A percentile compares a stretch with the other conserved stretches of the same genome.
Evolutionary conservation across 2,888 invertebrate species (phyloP).

Genomic region (Loripinus fragilis): DNA sequence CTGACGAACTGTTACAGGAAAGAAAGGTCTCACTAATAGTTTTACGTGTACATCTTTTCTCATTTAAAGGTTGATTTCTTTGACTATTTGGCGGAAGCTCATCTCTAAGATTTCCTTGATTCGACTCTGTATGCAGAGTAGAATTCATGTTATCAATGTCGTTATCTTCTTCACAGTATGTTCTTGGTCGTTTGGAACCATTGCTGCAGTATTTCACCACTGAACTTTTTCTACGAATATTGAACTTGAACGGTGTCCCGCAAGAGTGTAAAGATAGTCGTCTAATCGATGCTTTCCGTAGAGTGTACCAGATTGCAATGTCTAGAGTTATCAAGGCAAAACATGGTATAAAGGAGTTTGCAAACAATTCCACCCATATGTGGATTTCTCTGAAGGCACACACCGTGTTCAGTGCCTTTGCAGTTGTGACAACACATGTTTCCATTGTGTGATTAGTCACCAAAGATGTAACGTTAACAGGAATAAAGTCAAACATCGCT

Average conservation of each 20-base stretch:
- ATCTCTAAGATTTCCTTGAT: not conserved
- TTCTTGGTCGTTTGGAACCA: not conserved
- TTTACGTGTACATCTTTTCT: too few relatives aligned
- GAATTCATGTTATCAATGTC: not conserved
- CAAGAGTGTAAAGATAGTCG: not conserved
- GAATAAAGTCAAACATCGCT: slow-evolving; percentile 27
- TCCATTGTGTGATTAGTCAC: slow-evolving; percentile 6
- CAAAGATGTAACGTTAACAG: not conserved
- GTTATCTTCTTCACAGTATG: not conserved
- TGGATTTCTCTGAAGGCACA: slow-evolving; percentile 21
- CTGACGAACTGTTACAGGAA: too few relatives aligned
- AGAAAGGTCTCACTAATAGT: not conserved
- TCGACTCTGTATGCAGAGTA: not conserved
- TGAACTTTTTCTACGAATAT: not conserved
- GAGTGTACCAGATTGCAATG: not conserved
- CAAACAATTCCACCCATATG: slow-evolving; percentile 23
- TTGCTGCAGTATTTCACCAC: not conserved
- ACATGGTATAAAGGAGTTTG: slow-evolving; percentile 38
- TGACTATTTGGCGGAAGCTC: too few relatives aligned
- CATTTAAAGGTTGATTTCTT: too few relatives aligned
- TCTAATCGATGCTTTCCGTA: not conserved
- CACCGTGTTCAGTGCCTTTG: not conserved
- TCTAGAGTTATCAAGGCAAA: not conserved
- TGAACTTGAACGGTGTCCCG: not conserved
- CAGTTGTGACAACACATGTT: slow-evolving; percentile 13